Conservation (phyloP, 1,140 invertebrate genomes). For the Hermetia illucens region DNA sequence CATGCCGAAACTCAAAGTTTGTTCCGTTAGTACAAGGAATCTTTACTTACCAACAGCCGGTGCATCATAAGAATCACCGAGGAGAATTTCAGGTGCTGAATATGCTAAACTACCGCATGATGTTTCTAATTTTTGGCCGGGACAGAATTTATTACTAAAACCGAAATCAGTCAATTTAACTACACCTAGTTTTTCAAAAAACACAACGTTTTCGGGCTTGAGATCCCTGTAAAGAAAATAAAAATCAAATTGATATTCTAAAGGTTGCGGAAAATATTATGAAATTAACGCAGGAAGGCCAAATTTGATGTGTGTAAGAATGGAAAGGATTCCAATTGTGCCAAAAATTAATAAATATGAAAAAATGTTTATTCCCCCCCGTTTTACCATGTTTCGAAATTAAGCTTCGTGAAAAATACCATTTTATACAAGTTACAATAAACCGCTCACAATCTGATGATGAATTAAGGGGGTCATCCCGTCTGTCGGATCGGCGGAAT, state of each 20-base stretch:
- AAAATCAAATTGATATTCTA: not conserved
- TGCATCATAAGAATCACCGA: conserved; percentile 89
- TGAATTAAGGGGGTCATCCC: no score
- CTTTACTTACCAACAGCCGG: conserved; percentile 69
- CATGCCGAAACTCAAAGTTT: not conserved
- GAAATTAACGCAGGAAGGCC: no score
- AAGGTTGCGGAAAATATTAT: no score
- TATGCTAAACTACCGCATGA: conserved; percentile 99
- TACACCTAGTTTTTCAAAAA: conserved; percentile 92
- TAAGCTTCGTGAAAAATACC: no score
- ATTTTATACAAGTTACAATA: no score
- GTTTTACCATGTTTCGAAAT: no score
- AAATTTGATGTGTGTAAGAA: no score
- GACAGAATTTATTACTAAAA: conserved; percentile 94
- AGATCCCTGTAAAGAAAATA: conserved; percentile 76
- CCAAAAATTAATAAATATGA: conserved; percentile 24
- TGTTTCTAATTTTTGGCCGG: conserved; percentile 94
- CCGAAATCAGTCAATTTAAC: conserved; percentile 99
- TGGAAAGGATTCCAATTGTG: no score
- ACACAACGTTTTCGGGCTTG: conserved; percentile 98
- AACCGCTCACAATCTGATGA: no score
- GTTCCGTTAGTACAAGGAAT: not conserved
- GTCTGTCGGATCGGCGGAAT: no score
- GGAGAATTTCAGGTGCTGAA: conserved; percentile 96
- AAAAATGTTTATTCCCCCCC: conserved; percentile 69